phyloP scores from a whole-genome alignment of 2,888 invertebrate genomes.

The Leptopilina syphax region DNA sequence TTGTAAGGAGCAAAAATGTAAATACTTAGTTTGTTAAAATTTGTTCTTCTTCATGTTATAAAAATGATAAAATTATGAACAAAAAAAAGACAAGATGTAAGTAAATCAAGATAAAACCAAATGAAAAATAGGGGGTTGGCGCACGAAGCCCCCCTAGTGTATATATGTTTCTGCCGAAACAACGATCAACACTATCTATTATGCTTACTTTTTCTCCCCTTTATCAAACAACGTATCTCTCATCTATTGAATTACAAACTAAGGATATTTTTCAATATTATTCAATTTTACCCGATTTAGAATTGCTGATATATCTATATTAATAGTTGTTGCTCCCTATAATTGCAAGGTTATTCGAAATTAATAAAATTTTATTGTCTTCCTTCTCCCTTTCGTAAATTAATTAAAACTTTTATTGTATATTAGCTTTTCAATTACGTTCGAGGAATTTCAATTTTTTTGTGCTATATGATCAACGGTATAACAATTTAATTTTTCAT shows the following conservation, averaged over 20 bases:
- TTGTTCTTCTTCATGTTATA: too few relatives aligned
- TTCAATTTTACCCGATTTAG: neutral
- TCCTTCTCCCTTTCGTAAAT: neutral
- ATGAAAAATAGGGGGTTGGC: too few relatives aligned
- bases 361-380: slow-evolving; percentile 12
- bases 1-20: too few relatives aligned
- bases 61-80: too few relatives aligned
- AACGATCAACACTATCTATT: neutral
- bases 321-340: too few relatives aligned
- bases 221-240: neutral
- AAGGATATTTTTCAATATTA: neutral
- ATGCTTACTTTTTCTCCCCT: neutral
- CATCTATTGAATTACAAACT: neutral
- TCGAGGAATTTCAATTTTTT: neutral
- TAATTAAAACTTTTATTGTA: neutral
- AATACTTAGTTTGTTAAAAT: too few relatives aligned
- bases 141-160: too few relatives aligned
- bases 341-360: neutral
- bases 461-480: neutral
- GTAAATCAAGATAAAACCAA: too few relatives aligned
- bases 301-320: too few relatives aligned
- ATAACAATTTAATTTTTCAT: slow-evolving; percentile 12
- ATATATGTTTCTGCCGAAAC: neutral
- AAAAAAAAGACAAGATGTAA: too few relatives aligned
- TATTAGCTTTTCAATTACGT: neutral